Conservation (phyloP, 1,140 invertebrate genomes). For the Proctacanthus coquilletti region DNA sequence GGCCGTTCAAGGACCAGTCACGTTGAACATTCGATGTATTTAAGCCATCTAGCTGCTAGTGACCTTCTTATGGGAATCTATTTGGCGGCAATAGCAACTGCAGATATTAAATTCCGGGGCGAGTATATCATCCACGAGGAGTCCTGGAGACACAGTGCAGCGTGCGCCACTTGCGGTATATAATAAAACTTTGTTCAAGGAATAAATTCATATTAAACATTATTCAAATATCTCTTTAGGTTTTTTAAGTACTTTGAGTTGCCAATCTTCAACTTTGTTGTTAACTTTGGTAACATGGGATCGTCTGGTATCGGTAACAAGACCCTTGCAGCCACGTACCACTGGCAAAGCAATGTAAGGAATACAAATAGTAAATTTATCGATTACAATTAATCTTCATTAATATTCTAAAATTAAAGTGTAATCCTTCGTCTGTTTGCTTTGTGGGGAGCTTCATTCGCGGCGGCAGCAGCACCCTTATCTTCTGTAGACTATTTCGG, state of each 20-base stretch:
- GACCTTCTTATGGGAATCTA: slow-evolving; percentile 56
- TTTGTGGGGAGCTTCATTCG: slow-evolving; percentile 36
- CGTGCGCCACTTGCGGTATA: slow-evolving; percentile 37
- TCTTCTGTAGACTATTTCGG: slow-evolving; percentile 32
- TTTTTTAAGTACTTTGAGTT: slow-evolving; percentile 49
- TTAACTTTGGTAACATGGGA: slow-evolving; percentile 47
- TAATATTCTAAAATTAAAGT: slow-evolving; percentile 9
- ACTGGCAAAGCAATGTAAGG: slow-evolving; percentile 18
- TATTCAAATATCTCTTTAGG: slow-evolving; percentile 26
- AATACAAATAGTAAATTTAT: not conserved
- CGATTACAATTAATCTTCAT: not conserved
- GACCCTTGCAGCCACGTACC: slow-evolving; percentile 34
- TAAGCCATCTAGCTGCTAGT: slow-evolving; percentile 47
- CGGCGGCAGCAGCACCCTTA: slow-evolving; percentile 36
- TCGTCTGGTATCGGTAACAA: slow-evolving; percentile 41
- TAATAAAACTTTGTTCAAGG: too few relatives aligned
- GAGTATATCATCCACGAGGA: slow-evolving; percentile 41
- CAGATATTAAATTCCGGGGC: slow-evolving; percentile 42
- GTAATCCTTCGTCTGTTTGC: slow-evolving; percentile 29
- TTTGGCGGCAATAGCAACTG: slow-evolving; percentile 44
- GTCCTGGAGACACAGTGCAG: slow-evolving; percentile 39
- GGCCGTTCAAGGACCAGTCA: slow-evolving; percentile 29
- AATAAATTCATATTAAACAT: slow-evolving; percentile 4
- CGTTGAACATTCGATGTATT: slow-evolving; percentile 41
- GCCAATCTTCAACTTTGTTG: slow-evolving; percentile 46